Evolutionary conservation across 2,888 invertebrate genomes (phyloP).

Genomic region (Nemoura dubitans): DNA sequence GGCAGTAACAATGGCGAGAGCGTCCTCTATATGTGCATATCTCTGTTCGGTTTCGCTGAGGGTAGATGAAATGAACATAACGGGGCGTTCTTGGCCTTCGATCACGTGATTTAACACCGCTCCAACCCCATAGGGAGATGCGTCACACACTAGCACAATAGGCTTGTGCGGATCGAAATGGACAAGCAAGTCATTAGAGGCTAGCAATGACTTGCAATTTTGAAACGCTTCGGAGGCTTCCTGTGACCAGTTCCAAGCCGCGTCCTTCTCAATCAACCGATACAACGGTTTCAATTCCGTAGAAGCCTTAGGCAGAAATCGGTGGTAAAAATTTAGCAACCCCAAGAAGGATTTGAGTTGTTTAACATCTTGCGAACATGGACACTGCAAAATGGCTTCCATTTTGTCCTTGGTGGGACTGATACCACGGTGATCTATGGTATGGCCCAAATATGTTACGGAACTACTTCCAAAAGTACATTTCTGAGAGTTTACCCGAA

Average conservation of each 20-base stretch:
- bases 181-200: neutral
- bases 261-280: neutral
- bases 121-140: too few species aligned
- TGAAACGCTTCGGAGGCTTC: constrained; percentile 13
- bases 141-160: constrained; percentile 26
- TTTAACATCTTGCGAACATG: constrained; percentile 27
- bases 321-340: neutral
- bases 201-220: neutral
- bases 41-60: neutral
- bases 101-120: neutral
- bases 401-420: constrained; percentile 40
- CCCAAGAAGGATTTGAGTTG: constrained; percentile 24
- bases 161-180: neutral
- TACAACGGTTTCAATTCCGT: neutral
- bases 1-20: neutral
- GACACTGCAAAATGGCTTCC: constrained; percentile 37
- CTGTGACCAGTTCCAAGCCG: constrained; percentile 7
- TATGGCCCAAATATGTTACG: constrained; percentile 47
- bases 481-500: constrained; percentile 52
- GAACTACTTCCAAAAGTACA: constrained; percentile 51
- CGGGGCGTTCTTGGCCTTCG: constrained; percentile 17
- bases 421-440: constrained; percentile 18
- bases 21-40: constrained; percentile 20
- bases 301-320: constrained; percentile 18
- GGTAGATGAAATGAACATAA: constrained; percentile 10